Evolutionary conservation across 2,113 vertebrate genomes (phyloP).

Genomic region (Pseudopipra pipra): DNA sequence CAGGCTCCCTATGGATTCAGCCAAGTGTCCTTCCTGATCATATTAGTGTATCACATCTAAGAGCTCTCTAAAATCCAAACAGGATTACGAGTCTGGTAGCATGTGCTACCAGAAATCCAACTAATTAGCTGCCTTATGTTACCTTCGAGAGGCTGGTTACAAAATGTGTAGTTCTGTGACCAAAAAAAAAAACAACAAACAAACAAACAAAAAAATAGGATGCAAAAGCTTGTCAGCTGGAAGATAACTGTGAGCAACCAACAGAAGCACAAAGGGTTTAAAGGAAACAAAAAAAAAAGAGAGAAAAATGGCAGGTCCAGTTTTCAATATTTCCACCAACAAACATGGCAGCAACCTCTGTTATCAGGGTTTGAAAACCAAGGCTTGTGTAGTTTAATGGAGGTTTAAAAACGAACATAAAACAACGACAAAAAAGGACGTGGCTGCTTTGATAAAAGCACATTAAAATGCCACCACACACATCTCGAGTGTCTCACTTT

Average conservation of each 20-base stretch:
- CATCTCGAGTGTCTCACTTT: not conserved
- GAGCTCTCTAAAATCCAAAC: not conserved
- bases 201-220: not conserved
- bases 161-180: not conserved
- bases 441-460: constrained; percentile 1
- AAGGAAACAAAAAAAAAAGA: not conserved
- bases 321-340: constrained; percentile 45
- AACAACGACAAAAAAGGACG: not conserved
- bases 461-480: not conserved
- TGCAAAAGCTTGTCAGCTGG: constrained; percentile 24
- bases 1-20: not conserved
- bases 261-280: constrained; percentile 45
- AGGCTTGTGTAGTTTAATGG: not conserved
- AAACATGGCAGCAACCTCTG: not conserved
- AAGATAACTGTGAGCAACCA: not conserved
- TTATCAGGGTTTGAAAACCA: not conserved
- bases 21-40: not conserved
- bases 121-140: constrained; percentile 58
- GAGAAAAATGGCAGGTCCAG: constrained; percentile 43
- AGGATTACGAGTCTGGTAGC: not conserved
- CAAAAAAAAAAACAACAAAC: not conserved
- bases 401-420: not conserved
- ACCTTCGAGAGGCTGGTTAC: constrained; percentile 40
- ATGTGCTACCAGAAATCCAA: not conserved
- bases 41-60: not conserved